Base-by-base conservation (phyloP, 2,888 invertebrate species). In the Orthosia incerta region DNA sequence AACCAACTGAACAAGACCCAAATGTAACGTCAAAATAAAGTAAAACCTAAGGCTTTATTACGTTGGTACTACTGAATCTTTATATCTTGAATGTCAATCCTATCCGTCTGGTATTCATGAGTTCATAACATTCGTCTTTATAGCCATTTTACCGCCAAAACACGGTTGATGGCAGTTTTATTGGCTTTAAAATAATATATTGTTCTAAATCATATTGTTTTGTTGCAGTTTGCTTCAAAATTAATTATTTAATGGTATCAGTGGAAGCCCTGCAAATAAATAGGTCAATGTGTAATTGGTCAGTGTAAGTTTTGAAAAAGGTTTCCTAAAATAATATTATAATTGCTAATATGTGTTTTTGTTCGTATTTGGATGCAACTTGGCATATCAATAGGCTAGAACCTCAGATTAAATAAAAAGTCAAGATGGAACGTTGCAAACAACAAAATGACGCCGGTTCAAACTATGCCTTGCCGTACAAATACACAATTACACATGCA, bases 111-210 rank as follows among this genome's bases (percentile, higher is more conserved):
- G n/a, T 5, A 72, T 26, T 45, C 45, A 65, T 45, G 56, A 31
- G 11, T 15, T 45, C 51, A 20, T 70, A 26, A 20, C n/a, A 45
- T 31, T 57, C 16, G 1, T 11, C 5, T 56, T 71, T 50, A 50
- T 45, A 45, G n/a, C 16, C 4, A n/a, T 26, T 72, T 71, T 48
- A 57, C n/a, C 16, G 20, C 4, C 39, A 45, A 62, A 45, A 71
- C 45, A 61, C 7, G 7, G 13, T 0, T 59, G 26, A 26, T 45
- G 9, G 9, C 11, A 18, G 74, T 71, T 74, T 74, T 62, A 74
- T 62, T 51, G 18, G 26, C 15, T 20, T 26, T 45, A 7, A 50
- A 68, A n/a, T 23, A 48, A 50, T 60, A 50, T 20, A 3, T 63
- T 18, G 39, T 62, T 45, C 3, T 11, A 12, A 15, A 70, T n/a